phyloP scores from a whole-genome alignment of 2,113 vertebrate species.

The Tiliqua scincoides region DNA sequence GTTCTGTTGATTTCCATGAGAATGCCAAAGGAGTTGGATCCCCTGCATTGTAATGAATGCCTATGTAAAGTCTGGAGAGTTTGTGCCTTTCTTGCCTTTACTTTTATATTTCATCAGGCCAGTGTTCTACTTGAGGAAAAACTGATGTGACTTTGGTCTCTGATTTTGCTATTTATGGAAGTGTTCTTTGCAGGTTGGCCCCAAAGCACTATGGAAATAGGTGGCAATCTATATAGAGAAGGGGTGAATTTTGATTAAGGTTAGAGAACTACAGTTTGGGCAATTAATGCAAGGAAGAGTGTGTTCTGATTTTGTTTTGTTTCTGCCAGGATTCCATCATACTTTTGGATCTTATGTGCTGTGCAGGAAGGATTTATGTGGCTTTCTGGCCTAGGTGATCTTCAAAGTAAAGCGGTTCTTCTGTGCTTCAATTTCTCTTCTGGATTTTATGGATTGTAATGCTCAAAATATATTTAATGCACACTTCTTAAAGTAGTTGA shows the following conservation, averaged over 20 bases:
- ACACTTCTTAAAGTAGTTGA: not conserved
- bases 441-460: not conserved
- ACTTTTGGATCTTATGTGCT: constrained; percentile 38
- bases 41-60: not conserved
- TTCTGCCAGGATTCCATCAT: constrained; percentile 9
- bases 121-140: not conserved
- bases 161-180: constrained; percentile 21
- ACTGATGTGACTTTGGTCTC: not conserved
- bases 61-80: not conserved
- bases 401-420: not conserved
- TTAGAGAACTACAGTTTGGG: not conserved
- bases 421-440: not conserved
- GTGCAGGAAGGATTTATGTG: constrained; percentile 15
- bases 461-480: not conserved
- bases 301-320: constrained; percentile 46
- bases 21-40: constrained; percentile 1
- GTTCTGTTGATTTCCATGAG: not conserved
- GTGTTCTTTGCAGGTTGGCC: constrained; percentile 3
- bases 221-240: constrained; percentile 15
- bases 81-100: constrained; percentile 12
- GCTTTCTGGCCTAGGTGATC: not conserved
- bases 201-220: not conserved
- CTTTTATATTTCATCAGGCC: not conserved
- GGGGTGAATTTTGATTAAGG: not conserved
- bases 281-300: not conserved